These are phyloP conservation scores for Epinephelus awoara DNA, from an alignment of 2,797 vertebrate species.

Conservation along the genomic window DNA sequence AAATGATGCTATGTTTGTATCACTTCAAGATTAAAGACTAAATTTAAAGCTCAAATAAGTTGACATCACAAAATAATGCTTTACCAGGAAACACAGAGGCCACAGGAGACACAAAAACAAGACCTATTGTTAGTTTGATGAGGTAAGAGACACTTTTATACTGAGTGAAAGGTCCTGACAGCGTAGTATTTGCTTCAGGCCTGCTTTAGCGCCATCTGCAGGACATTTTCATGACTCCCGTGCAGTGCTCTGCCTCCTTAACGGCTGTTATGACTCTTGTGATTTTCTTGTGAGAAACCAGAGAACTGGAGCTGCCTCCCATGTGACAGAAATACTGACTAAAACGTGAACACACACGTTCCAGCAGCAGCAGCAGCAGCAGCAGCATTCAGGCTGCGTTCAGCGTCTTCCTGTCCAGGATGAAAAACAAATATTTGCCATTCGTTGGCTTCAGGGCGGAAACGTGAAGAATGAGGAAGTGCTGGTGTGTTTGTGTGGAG, in stretches of 20 bases:
- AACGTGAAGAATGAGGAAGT: slow-evolving; percentile 67
- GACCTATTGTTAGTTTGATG: too few species aligned
- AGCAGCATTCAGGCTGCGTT: not conserved
- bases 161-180: not conserved
- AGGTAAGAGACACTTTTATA: too few species aligned
- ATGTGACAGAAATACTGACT: too few species aligned
- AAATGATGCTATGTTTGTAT: too few species aligned
- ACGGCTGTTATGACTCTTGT: not conserved
- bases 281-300: not conserved
- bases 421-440: slow-evolving; percentile 52
- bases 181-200: not conserved
- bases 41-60: too few species aligned
- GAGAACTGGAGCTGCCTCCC: not conserved
- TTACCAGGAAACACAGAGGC: too few species aligned
- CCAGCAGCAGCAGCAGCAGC: slow-evolving; percentile 3
- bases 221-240: not conserved
- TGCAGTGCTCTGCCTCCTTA: not conserved
- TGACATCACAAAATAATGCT: too few species aligned
- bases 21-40: too few species aligned
- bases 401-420: slow-evolving; percentile 3
- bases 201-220: not conserved
- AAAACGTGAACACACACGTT: not conserved
- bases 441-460: not conserved
- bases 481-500: slow-evolving; percentile 20
- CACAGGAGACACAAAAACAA: too few species aligned